phyloP scores from a whole-genome alignment of 2,888 invertebrate species.

The Lycia hirtaria region DNA sequence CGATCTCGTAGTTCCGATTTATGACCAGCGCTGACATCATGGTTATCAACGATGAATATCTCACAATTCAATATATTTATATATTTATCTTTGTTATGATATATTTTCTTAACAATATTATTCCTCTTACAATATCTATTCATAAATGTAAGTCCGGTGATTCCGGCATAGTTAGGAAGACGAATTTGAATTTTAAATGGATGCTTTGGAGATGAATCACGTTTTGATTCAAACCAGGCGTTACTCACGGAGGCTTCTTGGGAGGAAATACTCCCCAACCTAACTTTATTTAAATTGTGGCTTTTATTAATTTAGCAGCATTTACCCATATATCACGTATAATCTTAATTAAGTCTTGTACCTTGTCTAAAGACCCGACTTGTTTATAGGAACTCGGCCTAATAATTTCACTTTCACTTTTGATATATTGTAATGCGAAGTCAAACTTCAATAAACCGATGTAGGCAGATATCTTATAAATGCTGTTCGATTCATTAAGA shows the following conservation, averaged over 20 bases:
- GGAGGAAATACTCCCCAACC: background rate
- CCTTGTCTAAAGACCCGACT: background rate
- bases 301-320: background rate
- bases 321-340: background rate
- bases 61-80: constrained; percentile 34
- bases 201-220: constrained; percentile 55
- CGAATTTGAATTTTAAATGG: constrained; percentile 52
- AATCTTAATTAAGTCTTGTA: constrained; percentile 1
- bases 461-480: constrained; percentile 39
- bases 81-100: constrained; percentile 38
- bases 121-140: constrained; percentile 6
- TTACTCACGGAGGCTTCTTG: constrained; percentile 41
- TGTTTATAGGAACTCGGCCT: constrained; percentile 11
- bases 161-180: constrained; percentile 28
- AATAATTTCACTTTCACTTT: constrained; percentile 47
- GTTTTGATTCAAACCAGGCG: constrained; percentile 44
- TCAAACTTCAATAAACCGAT: constrained; percentile 43
- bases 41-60: constrained; percentile 48
- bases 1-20: constrained; percentile 63
- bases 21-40: constrained; percentile 53
- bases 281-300: constrained; percentile 1
- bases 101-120: constrained; percentile 40
- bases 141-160: constrained; percentile 8
- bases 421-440: constrained; percentile 35
- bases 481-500: constrained; percentile 47